phyloP scores from a whole-genome alignment of 1,140 invertebrate species.

The Heliconius nattereri region DNA sequence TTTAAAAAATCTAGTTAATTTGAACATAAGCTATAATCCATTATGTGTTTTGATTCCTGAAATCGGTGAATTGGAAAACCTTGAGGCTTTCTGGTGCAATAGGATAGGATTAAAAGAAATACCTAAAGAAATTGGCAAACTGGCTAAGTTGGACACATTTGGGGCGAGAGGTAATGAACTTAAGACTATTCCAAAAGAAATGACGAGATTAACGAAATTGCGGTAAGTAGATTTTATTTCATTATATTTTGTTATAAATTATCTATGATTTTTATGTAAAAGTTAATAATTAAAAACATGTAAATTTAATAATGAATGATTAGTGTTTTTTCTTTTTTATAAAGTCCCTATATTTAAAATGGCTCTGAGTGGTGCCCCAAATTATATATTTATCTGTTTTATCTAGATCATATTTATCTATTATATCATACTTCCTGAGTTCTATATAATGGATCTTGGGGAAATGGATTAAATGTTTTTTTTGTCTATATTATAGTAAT shows the following conservation, averaged over 20 bases:
- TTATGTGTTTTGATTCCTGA: constrained; percentile 85
- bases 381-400: too few species aligned
- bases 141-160: constrained; percentile 88
- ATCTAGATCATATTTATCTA: too few species aligned
- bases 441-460: too few species aligned
- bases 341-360: too few species aligned
- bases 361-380: too few species aligned
- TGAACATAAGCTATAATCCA: constrained; percentile 93
- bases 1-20: constrained; percentile 85
- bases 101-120: constrained; percentile 80
- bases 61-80: constrained; percentile 86
- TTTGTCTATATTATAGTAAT: too few species aligned
- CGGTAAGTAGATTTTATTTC: constrained; percentile 56
- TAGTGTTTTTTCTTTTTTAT: too few species aligned
- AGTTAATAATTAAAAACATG: neutral
- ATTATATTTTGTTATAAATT: too few species aligned
- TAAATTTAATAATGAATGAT: too few species aligned
- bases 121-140: constrained; percentile 86
- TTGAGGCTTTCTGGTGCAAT: constrained; percentile 90
- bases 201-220: constrained; percentile 79
- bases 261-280: neutral
- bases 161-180: constrained; percentile 84
- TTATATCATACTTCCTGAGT: too few species aligned
- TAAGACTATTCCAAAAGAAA: constrained; percentile 77
- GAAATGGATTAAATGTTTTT: too few species aligned